Evolutionary conservation across 2,797 vertebrate species (phyloP), one percentile per base, ranked within the genome.

Genomic region (Choloepus didactylus): DNA sequence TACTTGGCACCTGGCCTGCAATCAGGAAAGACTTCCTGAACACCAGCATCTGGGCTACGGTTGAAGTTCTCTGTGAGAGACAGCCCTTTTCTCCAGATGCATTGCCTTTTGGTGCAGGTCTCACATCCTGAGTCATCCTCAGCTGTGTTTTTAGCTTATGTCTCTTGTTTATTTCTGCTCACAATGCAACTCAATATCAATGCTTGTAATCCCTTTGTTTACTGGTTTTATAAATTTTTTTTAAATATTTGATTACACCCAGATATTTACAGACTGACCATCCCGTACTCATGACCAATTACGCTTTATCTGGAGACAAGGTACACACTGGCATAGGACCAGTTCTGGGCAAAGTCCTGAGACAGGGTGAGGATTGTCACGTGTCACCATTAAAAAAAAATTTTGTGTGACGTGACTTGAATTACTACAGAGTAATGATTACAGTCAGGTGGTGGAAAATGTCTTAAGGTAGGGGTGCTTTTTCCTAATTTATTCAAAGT

Each of bases 401-500:
- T 44, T 72, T 77, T 80, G 29, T 10, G 19, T 51, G 14, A 69
- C 91, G 73, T 29, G 51, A 69, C 72, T 77, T 73, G 25, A 41
- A 7, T 76, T 69, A 10, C 72, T 93, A 49, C 31, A 80, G 27
- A 91, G 76, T 60, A 87, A 49, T 56, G 27, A 94, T 92, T 73
- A 27, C 10, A 92, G 49, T 56, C 69, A 9, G 46, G 62, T 67
- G 64, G 25, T 51, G 76, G 54, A 77, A 72, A 95, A 62, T 59
- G 8, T 75, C 35, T 81, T 79, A 70, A 70, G 18, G 44, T 19
- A n/a, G 49, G 9, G 5, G 0, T 35, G 77, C 8, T 25, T 91
- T 94, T 93, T 92, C 35, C 62, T 77, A 49, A 69, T 64, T 93
- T 87, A 46, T 31, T 80, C 38, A 14, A 66, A 77, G 49, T 72